Percentiles rank a stretch among this genome's conserved stretches.
These are phyloP conservation scores for Aldabrachelys gigantea DNA, from an alignment of 2,113 vertebrate species.

Conservation along the genomic window DNA sequence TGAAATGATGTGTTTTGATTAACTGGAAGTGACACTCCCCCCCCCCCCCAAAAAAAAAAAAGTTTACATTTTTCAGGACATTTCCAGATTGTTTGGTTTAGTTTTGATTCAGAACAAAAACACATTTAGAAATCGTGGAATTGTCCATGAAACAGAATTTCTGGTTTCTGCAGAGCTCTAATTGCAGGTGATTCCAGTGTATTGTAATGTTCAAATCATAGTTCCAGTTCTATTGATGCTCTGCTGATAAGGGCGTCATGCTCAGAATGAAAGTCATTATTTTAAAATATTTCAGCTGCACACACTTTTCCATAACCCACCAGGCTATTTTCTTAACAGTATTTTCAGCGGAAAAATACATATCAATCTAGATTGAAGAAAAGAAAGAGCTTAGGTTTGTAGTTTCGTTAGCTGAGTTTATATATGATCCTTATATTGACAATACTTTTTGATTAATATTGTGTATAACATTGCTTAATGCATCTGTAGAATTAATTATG, in stretches of 20 bases:
- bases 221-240: neutral
- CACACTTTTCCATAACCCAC: neutral
- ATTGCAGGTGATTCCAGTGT: neutral
- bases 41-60: neutral
- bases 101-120: neutral
- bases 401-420: slow-evolving; percentile 54
- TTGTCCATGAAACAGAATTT: neutral
- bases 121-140: neutral
- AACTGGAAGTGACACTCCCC: rapidly evolving
- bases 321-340: slow-evolving; percentile 45
- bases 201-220: neutral
- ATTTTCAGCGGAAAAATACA: slow-evolving; percentile 34
- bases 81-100: neutral
- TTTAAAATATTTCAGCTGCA: neutral
- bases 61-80: neutral
- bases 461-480: slow-evolving; percentile 79
- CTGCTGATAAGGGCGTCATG: neutral
- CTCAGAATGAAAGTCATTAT: neutral
- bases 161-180: neutral
- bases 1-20: neutral
- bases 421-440: slow-evolving; percentile 63
- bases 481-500: slow-evolving; percentile 80
- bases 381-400: neutral
- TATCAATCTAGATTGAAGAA: slow-evolving; percentile 1
- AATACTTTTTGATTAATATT: slow-evolving; percentile 79